Conservation (phyloP, 2,113 vertebrate genomes). For the Himantopus leucocephalus region DNA sequence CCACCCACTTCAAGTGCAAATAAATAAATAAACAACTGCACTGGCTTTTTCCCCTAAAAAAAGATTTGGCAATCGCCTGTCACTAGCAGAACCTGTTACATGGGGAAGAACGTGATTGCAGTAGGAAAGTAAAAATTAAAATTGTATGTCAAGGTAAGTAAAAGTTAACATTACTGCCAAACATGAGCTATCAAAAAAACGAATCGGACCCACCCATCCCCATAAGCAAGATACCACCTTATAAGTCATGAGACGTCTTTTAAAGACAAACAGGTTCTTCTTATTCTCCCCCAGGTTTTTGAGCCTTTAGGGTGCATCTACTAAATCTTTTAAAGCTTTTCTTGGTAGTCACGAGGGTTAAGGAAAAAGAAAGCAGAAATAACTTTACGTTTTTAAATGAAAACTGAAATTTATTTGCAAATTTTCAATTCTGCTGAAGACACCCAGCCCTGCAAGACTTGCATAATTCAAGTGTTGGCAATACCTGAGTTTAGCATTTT, state of each 20-base stretch:
- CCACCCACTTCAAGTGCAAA: background rate
- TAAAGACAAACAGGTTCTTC: conserved; percentile 35
- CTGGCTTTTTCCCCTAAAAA: conserved; percentile 11
- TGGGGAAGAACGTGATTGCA: background rate
- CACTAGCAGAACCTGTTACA: conserved; percentile 56
- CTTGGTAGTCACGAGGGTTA: background rate
- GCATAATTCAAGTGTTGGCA: conserved; percentile 18
- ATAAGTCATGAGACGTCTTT: conserved; percentile 17
- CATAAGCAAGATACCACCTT: conserved; percentile 59
- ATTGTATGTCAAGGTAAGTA: conserved; percentile 1
- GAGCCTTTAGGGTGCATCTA: conserved; percentile 22
- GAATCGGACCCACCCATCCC: conserved; percentile 22
- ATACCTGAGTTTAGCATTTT: background rate
- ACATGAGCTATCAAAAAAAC: conserved; percentile 18
- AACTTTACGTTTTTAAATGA: background rate
- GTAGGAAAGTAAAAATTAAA: conserved; percentile 32
- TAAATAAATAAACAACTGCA: conserved; percentile 36
- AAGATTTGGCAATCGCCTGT: conserved; percentile 25
- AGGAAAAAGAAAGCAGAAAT: background rate
- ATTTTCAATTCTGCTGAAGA: background rate
- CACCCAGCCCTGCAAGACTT: background rate
- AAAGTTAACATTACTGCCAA: conserved; percentile 31
- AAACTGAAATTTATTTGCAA: background rate
- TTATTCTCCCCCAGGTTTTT: conserved; percentile 10
- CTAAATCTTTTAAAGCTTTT: background rate